Base-by-base conservation (phyloP, 1,140 invertebrate genomes). In the Streblospio benedicti region DNA sequence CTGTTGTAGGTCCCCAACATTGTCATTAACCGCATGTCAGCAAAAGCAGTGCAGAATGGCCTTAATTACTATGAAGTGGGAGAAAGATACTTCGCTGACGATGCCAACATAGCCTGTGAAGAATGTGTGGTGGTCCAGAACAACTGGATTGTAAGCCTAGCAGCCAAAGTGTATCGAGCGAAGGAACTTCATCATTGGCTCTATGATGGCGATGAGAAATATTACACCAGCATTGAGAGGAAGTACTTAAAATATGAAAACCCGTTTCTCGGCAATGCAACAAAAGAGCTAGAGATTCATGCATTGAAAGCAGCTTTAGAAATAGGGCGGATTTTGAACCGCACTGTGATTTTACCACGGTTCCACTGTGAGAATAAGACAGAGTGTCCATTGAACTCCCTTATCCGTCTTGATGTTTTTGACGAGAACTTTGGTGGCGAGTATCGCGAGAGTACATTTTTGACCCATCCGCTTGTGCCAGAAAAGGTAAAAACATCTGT, bases 131-230 rank as follows among this genome's bases (percentile, higher is more conserved):
- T 62, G 18, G 45, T 57, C 14, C 60, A 62, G 32, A 62, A 62
- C 47, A 62, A 62, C 45, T 62, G 60, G 60, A 62, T 62, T 18
- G 60, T 62, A n/a, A 30, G 35, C 6, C 44, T 33, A 25, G 60
- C 57, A 25, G 60, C 60, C 14, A 62, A 62, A 30, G 31, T 58
- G 18, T 62, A 62, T 49, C 35, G 60, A 16, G 57, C 57, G 23
- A 49, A 52, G 32, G 60, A 62, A 30, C 43, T 45, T 6, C 55
- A 57, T 16, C 35, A 38, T 18, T 62, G 60, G 60, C 12, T 58
- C n/a, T 33, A 57, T 27, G 60, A 62, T 41, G n/a, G n/a, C n/a
- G 43, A 57, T 18, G 49, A 58, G 2, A 45, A 32, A 30, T 62
- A 62, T 28, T 62, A 62, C 33, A 57, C 43, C 30, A 51, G 52